A percentile compares a stretch with the other conserved stretches of the same genome.
These are phyloP conservation scores for Thalassaphorura encarpata DNA, from an alignment of 1,140 invertebrate species.

Conservation along the genomic window DNA sequence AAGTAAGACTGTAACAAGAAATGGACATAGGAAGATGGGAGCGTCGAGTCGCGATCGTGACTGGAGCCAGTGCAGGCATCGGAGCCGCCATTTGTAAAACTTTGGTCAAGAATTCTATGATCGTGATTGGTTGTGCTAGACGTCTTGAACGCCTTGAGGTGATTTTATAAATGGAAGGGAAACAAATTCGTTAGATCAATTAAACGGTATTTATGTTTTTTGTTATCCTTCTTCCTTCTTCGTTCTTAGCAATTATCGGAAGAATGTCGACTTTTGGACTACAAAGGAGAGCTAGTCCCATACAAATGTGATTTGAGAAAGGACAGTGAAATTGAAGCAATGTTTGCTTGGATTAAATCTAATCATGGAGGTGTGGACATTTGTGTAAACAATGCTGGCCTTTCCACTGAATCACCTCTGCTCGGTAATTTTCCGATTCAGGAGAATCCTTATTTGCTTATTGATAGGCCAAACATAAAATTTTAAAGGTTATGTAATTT, in stretches of 20 bases:
- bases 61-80: slow-evolving; percentile 58
- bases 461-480: too few species aligned
- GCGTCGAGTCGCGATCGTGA: slow-evolving; percentile 57
- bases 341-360: slow-evolving; percentile 52
- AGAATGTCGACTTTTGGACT: slow-evolving; percentile 11
- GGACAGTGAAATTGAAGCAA: slow-evolving; percentile 51
- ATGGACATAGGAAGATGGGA: too few species aligned
- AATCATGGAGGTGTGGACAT: slow-evolving; percentile 54
- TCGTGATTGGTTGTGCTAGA: slow-evolving; percentile 43
- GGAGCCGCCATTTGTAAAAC: slow-evolving; percentile 47
- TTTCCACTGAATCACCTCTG: slow-evolving; percentile 30
- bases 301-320: slow-evolving; percentile 55
- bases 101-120: slow-evolving; percentile 50
- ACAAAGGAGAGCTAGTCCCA: slow-evolving; percentile 41
- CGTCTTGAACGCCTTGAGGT: neutral
- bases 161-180: too few species aligned
- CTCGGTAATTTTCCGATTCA: too few species aligned
- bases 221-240: slow-evolving; percentile 1
- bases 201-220: neutral
- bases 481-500: too few species aligned
- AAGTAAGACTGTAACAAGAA: too few species aligned
- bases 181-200: too few species aligned
- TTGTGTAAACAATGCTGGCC: slow-evolving; percentile 63
- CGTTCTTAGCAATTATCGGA: slow-evolving; percentile 10
- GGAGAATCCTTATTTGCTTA: too few species aligned